Evolutionary conservation across 2,888 invertebrate species (phyloP), one percentile per base, ranked within the genome.

Genomic region (Andrena fulva): DNA sequence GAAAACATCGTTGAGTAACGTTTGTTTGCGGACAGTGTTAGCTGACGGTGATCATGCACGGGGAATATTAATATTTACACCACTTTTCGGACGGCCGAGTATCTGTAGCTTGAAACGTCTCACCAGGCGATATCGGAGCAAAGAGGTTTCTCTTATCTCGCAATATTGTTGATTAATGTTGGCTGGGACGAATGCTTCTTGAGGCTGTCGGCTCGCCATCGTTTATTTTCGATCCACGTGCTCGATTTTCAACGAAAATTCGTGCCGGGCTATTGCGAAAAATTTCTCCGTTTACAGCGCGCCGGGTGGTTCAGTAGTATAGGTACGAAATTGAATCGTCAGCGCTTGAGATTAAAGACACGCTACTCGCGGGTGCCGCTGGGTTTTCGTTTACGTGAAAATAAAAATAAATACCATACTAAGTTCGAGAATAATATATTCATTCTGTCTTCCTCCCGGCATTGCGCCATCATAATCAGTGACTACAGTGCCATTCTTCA

Each of bases 41-140:
- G 68, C 62, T n/a, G 31, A 42, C 62, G 27, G 6, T 16, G 54
- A 72, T 67, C 29, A 10, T 52, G 3, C 31, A n/a, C 5, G 64
- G 0, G 52, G 42, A 42, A 66, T 60, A 29, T 42, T 62, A 79
- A 79, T 69, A 63, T 72, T 77, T 63, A 8, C 54, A 16, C 54
- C 33, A 10, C 1, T 10, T 6, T 20, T 27, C 12, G 33, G 24
- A n/a, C n/a, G 10, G 4, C n/a, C 12, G 31, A 29, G 24, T n/a
- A 42, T 31, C 10, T 7, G 4, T 24, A 27, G 35, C 29, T 75
- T 66, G 20, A 42, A 42, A 24, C 2, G 5, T 1, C 35, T 52
- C 33, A 12, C 12, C n/a, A 4, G 27, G 52, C 35, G 35, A 60
- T 52, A 70, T 60, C 2, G 24, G 5, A 5, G 12, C 24, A 31